A percentile compares a stretch with the other conserved stretches of the same genome.
These are phyloP conservation scores for Nephotettix cincticeps DNA, from an alignment of 1,140 invertebrate genomes.

Conservation along the genomic window DNA sequence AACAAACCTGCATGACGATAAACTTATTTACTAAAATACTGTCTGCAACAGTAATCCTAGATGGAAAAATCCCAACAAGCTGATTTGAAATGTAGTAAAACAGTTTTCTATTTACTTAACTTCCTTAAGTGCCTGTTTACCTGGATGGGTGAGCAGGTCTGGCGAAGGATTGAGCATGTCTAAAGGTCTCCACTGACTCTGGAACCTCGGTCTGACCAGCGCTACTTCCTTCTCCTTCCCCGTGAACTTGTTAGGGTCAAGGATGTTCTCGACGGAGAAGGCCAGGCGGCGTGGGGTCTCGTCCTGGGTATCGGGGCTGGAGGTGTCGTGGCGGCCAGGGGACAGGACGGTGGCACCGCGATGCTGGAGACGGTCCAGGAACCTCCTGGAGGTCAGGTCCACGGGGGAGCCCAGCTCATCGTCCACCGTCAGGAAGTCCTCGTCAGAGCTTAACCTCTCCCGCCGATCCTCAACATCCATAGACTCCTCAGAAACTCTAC, in stretches of 20 bases:
- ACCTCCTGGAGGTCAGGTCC: constrained; percentile 35
- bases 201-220: background rate
- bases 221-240: constrained; percentile 50
- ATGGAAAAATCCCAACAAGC: no score
- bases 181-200: constrained; percentile 54
- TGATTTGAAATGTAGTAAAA: no score
- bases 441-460: constrained; percentile 26
- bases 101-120: no score
- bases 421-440: constrained; percentile 27
- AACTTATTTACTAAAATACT: no score
- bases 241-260: constrained; percentile 88
- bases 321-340: background rate
- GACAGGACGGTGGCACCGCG: background rate
- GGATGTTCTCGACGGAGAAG: constrained; percentile 89
- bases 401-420: constrained; percentile 37
- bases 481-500: constrained; percentile 23
- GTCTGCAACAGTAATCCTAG: no score
- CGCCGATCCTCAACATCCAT: constrained; percentile 21
- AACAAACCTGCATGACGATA: no score
- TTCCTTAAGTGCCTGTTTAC: no score
- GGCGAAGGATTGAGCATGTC: constrained; percentile 29
- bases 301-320: constrained; percentile 19
- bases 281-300: constrained; percentile 55
- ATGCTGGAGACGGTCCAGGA: constrained; percentile 10
- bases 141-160: constrained; percentile 30